Base-by-base conservation (phyloP, 2,888 invertebrate genomes). In the Caenorhabditis auriculariae region DNA sequence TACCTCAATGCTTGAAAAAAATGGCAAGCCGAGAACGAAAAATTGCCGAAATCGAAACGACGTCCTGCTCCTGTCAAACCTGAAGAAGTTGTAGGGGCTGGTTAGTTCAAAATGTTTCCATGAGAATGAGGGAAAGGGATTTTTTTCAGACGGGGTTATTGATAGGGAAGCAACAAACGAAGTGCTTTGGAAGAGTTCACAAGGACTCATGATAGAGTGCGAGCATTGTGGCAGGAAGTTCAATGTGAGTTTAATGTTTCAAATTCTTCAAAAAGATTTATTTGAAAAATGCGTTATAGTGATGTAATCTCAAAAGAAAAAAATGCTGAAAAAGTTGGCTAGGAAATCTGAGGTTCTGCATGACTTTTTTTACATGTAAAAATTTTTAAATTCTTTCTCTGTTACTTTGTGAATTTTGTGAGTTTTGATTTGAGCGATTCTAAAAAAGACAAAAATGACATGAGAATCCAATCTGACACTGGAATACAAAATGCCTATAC, bases 211-310 rank as follows among this genome's bases (percentile, higher is more conserved):
- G 69, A 83, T 87, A 23, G 86, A 87, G 2, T 89, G 89, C 75
- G 83, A 84, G 41, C 86, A 86, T 72, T 89, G 89, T 79, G 87
- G 87, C 9, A 83, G 89, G 44, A 88, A 88, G 26, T 89, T 89
- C 82, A 74, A 86, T 35, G 72, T 73, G 37, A 35, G 42, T 29
- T n/a, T n/a, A n/a, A n/a, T n/a, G n/a, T n/a, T n/a, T n/a, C n/a
- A n/a, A n/a, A n/a, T n/a, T n/a, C n/a, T n/a, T n/a, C n/a, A n/a
- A n/a, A n/a, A n/a, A n/a, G n/a, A n/a, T n/a, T n/a, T n/a, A n/a
- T n/a, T n/a, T n/a, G n/a, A n/a, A n/a, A n/a, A n/a, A n/a, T n/a
- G n/a, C n/a, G n/a, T n/a, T n/a, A n/a, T n/a, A n/a, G n/a, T n/a
- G n/a, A n/a, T n/a, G n/a, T n/a, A n/a, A n/a, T n/a, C n/a, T n/a